phyloP scores from a whole-genome alignment of 2,888 invertebrate genomes.

The Philaethria dido region DNA sequence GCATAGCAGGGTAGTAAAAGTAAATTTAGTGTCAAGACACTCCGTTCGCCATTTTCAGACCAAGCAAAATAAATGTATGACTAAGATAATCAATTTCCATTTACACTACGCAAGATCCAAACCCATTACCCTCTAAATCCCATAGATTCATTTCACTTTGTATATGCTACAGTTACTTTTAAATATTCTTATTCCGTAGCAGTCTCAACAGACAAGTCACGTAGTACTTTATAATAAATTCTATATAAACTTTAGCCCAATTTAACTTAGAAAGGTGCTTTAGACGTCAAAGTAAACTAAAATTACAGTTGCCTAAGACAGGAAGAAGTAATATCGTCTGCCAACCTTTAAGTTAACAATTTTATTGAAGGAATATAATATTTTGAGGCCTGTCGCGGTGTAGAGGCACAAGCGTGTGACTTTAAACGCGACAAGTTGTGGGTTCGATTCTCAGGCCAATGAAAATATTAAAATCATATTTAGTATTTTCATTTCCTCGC shows the following conservation, averaged over 20 bases:
- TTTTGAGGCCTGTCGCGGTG: too few relatives aligned
- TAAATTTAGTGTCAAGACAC: too few relatives aligned
- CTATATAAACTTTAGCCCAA: slow-evolving; percentile 23
- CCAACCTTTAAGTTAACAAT: slow-evolving; percentile 3
- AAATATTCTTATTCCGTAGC: slow-evolving; percentile 1
- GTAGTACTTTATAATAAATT: slow-evolving; percentile 29
- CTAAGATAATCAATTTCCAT: neutral
- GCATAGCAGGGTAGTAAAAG: too few relatives aligned
- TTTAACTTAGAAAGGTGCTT: slow-evolving; percentile 29
- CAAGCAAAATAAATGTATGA: neutral
- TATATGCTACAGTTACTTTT: neutral
- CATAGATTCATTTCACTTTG: neutral
- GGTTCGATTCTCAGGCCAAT: too few relatives aligned
- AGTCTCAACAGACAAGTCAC: slow-evolving; percentile 3
- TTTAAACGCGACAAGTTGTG: too few relatives aligned
- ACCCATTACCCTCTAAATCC: neutral
- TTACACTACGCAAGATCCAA: neutral
- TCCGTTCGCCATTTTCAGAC: too few relatives aligned
- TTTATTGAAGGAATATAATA: slow-evolving; percentile 2
- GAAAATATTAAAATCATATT: too few relatives aligned
- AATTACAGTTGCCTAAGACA: slow-evolving; percentile 23
- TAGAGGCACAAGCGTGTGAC: too few relatives aligned
- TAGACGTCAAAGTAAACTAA: slow-evolving; percentile 28
- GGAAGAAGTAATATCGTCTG: slow-evolving; percentile 17
- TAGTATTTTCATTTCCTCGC: too few relatives aligned